phyloP scores from a whole-genome alignment of 2,113 vertebrate genomes.

The Protobothrops flavoviridis region DNA sequence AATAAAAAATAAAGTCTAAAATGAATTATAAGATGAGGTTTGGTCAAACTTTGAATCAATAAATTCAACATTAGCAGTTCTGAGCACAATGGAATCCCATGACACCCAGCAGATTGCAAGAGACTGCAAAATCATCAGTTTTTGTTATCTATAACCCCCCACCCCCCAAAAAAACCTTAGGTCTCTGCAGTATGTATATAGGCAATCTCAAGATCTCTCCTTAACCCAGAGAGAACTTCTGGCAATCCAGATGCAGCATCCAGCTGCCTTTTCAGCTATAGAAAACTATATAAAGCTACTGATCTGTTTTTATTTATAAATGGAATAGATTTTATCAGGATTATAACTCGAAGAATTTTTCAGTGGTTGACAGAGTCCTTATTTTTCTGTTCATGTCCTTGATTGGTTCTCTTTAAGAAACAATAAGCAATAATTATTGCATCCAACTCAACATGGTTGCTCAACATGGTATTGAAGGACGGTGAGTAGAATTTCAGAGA shows the following conservation, averaged over 20 bases:
- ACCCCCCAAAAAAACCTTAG: not conserved
- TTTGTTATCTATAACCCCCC: not conserved
- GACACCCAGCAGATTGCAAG: not conserved
- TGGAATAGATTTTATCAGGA: constrained; percentile 59
- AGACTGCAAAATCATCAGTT: not conserved
- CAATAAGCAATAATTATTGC: constrained; percentile 61
- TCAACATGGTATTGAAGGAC: constrained; percentile 47
- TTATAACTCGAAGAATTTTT: constrained; percentile 62
- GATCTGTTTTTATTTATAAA: constrained; percentile 56
- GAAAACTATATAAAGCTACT: not conserved
- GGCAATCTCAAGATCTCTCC: not conserved
- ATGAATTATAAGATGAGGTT: not conserved
- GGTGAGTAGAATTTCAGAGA: constrained; percentile 56
- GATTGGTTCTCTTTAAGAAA: constrained; percentile 59
- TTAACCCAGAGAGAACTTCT: not conserved
- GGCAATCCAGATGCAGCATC: not conserved
- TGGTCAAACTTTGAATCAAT: not conserved
- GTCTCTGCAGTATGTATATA: not conserved
- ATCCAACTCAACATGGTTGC: constrained; percentile 57
- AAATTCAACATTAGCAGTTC: not conserved
- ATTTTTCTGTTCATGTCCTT: constrained; percentile 54
- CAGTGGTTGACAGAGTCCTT: constrained; percentile 53
- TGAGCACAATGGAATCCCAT: not conserved
- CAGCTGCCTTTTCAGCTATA: not conserved
- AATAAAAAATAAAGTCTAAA: not conserved